phyloP scores from a whole-genome alignment of 2,113 vertebrate genomes.

The Saguinus midas region DNA sequence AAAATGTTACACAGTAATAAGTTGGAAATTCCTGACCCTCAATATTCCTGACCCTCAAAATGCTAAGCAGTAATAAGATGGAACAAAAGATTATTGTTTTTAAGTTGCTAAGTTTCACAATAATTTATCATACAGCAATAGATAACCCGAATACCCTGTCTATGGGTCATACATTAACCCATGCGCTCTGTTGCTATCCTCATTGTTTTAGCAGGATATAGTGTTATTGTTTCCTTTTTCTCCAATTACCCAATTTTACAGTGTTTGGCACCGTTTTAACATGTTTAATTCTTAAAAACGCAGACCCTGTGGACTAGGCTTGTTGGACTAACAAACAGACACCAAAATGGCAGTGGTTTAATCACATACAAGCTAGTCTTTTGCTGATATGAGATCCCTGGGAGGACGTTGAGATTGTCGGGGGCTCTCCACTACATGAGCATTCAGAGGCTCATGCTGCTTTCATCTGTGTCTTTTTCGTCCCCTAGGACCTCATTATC shows the following conservation, averaged over 20 bases:
- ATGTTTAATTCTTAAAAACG: background rate
- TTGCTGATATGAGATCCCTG: background rate
- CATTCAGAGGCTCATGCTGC: background rate
- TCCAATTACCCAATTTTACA: background rate
- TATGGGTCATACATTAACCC: background rate
- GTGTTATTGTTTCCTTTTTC: background rate
- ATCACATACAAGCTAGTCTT: background rate
- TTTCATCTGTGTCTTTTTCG: background rate
- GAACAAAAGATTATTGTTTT: background rate
- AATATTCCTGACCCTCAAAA: background rate
- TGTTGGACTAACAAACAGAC: background rate
- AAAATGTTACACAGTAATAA: background rate
- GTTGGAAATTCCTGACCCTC: background rate
- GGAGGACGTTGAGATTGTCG: no score
- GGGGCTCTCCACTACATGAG: fast-evolving
- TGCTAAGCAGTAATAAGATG: background rate
- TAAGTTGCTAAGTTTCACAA: background rate
- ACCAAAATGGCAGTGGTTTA: background rate
- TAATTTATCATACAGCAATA: background rate
- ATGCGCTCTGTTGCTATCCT: background rate
- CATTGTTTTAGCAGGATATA: background rate
- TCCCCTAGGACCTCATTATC: background rate
- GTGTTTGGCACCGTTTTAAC: background rate
- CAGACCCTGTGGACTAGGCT: background rate
- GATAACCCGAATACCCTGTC: background rate